These are phyloP conservation scores for Bovichtus diacanthus DNA, from an alignment of 2,797 vertebrate genomes.

Conservation along the genomic window DNA sequence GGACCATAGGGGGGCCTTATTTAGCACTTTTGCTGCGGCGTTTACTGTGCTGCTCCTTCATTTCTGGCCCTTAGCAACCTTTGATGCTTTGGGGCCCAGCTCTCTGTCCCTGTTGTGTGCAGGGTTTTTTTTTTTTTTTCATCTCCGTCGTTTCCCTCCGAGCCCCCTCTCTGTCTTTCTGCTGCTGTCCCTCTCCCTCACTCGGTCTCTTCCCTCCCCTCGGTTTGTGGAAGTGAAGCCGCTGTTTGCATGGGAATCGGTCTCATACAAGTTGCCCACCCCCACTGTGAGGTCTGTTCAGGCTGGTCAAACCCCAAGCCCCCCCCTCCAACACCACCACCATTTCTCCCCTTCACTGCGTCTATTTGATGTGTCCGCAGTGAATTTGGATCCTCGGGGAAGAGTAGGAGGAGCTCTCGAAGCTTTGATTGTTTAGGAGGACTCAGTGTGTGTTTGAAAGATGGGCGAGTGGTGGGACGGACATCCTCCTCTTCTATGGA, in stretches of 20 bases:
- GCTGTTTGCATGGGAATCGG: slow-evolving; percentile 82
- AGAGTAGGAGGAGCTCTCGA: slow-evolving; percentile 63
- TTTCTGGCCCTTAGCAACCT: slow-evolving; percentile 86
- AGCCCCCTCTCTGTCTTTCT: slow-evolving; percentile 73
- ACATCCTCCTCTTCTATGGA: slow-evolving; percentile 77
- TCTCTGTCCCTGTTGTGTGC: slow-evolving; percentile 74
- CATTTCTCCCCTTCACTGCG: slow-evolving; percentile 77
- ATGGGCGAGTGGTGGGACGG: slow-evolving; percentile 77
- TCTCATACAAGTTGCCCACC: slow-evolving; percentile 78
- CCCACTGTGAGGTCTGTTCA: slow-evolving; percentile 82
- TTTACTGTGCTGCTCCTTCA: slow-evolving; percentile 81
- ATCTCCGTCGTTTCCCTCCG: slow-evolving; percentile 65
- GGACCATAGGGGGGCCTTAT: slow-evolving; percentile 72
- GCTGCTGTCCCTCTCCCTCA: slow-evolving; percentile 72
- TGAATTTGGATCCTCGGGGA: slow-evolving; percentile 70
- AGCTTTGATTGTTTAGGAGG: slow-evolving; percentile 83
- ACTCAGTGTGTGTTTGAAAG: slow-evolving; percentile 76
- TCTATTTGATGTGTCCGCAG: slow-evolving; percentile 85
- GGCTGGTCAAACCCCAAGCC: slow-evolving; percentile 64
- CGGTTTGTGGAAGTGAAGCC: slow-evolving; percentile 77
- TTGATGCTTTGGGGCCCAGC: slow-evolving; percentile 84
- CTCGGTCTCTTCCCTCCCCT: slow-evolving; percentile 71
- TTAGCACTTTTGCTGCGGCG: slow-evolving; percentile 69
- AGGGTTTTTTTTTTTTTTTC: slow-evolving; percentile 37
- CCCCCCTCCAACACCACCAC: slow-evolving; percentile 45